Evolutionary conservation across 2,113 vertebrate genomes (phyloP).

Genomic region (Barnardius zonarius): DNA sequence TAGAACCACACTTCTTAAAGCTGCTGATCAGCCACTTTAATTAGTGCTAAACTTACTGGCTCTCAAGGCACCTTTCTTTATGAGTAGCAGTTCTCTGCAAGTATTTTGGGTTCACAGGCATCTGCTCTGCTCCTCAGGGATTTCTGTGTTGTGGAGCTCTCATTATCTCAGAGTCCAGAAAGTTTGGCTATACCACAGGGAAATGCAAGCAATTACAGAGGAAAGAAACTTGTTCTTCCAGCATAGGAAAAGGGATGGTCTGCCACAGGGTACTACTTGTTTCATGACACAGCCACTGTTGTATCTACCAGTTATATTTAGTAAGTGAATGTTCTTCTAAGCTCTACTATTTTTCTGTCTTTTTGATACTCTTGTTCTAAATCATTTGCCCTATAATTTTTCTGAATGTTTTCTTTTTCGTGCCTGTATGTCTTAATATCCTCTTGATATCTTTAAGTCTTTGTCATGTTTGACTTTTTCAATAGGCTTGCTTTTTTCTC

Average conservation of each 20-base stretch:
- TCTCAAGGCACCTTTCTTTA: not conserved
- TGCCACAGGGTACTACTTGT: not conserved
- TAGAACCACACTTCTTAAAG: not conserved
- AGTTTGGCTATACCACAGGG: not conserved
- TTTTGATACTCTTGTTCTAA: not conserved
- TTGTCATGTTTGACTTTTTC: not conserved
- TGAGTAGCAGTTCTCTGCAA: not conserved
- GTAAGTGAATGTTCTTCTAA: slow-evolving; percentile 64
- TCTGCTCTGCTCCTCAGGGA: not conserved
- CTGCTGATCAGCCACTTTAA: not conserved
- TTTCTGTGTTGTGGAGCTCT: not conserved
- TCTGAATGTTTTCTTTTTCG: not conserved
- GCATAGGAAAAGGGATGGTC: not conserved
- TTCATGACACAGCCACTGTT: not conserved
- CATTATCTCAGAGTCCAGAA: not conserved
- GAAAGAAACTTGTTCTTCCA: not conserved
- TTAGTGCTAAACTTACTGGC: not conserved
- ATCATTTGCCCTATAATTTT: not conserved
- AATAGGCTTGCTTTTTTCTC: not conserved
- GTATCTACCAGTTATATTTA: not conserved
- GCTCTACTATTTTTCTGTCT: slow-evolving; percentile 11
- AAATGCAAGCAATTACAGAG: not conserved
- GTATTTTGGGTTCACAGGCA: not conserved
- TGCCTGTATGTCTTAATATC: not conserved
- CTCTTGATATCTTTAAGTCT: not conserved